Conservation (phyloP, 2,797 vertebrate species). For the Odontamblyopus lacepedii region DNA sequence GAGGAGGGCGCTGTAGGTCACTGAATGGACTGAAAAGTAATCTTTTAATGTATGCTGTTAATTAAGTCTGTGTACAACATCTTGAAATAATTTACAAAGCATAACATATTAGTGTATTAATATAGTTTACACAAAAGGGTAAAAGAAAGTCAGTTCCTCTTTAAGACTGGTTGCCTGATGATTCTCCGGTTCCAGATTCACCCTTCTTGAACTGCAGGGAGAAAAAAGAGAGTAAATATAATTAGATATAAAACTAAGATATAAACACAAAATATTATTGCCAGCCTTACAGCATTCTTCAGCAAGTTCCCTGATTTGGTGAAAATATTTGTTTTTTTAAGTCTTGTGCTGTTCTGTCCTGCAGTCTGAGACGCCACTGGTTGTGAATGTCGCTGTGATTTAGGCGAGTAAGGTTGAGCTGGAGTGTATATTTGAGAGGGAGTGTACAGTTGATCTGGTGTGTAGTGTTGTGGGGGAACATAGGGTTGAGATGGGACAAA, state of each 20-base stretch:
- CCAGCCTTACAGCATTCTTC: constrained; percentile 67
- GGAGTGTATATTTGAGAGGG: constrained; percentile 14
- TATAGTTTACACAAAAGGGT: not conserved
- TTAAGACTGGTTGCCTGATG: constrained; percentile 35
- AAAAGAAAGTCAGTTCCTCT: not conserved
- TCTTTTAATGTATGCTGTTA: not conserved
- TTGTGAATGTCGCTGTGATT: constrained; percentile 27
- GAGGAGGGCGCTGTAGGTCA: constrained; percentile 51
- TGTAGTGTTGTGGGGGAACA: not conserved
- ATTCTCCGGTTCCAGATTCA: constrained; percentile 65
- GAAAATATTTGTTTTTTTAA: constrained; percentile 67
- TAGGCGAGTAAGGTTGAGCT: not conserved
- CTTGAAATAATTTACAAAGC: not conserved
- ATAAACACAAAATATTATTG: not conserved
- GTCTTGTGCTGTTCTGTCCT: constrained; percentile 24
- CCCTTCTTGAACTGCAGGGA: constrained; percentile 70
- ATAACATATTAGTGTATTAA: constrained; percentile 1
- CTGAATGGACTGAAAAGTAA: not conserved
- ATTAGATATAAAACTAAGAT: constrained; percentile 5
- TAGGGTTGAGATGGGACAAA: constrained; percentile 5
- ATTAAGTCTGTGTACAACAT: not conserved
- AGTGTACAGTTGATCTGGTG: constrained; percentile 5
- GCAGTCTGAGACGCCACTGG: constrained; percentile 17
- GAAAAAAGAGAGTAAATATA: constrained; percentile 10
- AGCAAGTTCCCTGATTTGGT: constrained; percentile 72